phyloP scores from a whole-genome alignment of 1,140 invertebrate genomes.

The Chrysomallon squamiferum region DNA sequence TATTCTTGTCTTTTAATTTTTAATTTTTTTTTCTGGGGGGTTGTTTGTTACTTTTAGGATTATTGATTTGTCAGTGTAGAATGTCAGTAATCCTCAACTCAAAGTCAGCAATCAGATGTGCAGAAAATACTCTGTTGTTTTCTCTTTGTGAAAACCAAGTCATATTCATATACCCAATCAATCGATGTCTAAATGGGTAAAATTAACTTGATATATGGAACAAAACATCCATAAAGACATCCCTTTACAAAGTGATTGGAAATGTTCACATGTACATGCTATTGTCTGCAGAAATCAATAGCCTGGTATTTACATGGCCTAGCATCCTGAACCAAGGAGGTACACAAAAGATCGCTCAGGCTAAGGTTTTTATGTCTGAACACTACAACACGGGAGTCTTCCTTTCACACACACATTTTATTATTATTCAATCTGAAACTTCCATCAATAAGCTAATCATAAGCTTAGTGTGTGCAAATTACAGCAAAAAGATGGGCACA shows the following conservation, averaged over 20 bases:
- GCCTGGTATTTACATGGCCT: slow-evolving; percentile 18
- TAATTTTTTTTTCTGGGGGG: too few species aligned
- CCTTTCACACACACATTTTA: slow-evolving; percentile 13
- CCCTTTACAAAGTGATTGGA: slow-evolving; percentile 10
- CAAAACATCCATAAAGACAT: not conserved
- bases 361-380: slow-evolving; percentile 17
- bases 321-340: slow-evolving; percentile 4
- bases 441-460: slow-evolving; percentile 17
- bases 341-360: slow-evolving; percentile 14
- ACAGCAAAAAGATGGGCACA: slow-evolving; percentile 21
- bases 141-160: not conserved
- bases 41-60: too few species aligned
- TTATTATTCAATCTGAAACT: slow-evolving; percentile 5
- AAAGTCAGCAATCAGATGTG: too few species aligned
- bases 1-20: too few species aligned
- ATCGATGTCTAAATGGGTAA: slow-evolving; percentile 22
- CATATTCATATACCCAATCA: slow-evolving; percentile 1
- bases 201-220: slow-evolving; percentile 13
- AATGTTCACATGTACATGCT: slow-evolving; percentile 1
- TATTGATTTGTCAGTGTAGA: too few species aligned
- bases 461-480: slow-evolving; percentile 13
- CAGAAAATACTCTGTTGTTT: not conserved
- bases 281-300: slow-evolving; percentile 20
- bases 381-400: slow-evolving; percentile 8
- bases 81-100: too few species aligned